phyloP scores from a whole-genome alignment of 2,888 invertebrate genomes.

The Drosophila paracracens region DNA sequence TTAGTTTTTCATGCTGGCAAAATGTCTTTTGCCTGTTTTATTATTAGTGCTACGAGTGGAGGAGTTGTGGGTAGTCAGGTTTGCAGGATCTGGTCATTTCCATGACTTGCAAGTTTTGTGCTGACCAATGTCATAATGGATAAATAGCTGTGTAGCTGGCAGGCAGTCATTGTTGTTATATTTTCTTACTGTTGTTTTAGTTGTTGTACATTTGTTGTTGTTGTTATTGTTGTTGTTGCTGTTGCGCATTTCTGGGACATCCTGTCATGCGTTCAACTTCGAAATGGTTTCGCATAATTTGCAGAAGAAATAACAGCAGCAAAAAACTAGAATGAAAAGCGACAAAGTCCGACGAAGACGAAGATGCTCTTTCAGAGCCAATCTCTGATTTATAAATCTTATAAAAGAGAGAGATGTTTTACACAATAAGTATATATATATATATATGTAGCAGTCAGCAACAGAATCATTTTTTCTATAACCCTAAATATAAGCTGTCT shows the following conservation, averaged over 20 bases:
- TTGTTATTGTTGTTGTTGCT: conserved; percentile 6
- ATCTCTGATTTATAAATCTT: neutral
- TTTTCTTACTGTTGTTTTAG: neutral
- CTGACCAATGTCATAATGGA: conserved; percentile 79
- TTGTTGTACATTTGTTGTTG: neutral
- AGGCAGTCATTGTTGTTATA: conserved; percentile 3
- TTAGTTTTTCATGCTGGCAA: conserved; percentile 75
- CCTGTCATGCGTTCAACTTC: conserved; percentile 82
- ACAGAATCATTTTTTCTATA: neutral
- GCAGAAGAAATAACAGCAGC: conserved; percentile 62
- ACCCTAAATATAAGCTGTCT: neutral
- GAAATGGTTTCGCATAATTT: conserved; percentile 84
- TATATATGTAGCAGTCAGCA: neutral
- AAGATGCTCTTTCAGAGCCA: neutral
- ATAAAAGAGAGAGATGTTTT: neutral
- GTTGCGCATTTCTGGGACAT: conserved; percentile 47
- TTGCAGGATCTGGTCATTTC: conserved; percentile 49
- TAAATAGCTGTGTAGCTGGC: conserved; percentile 26
- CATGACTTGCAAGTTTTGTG: conserved; percentile 82
- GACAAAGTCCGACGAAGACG: neutral
- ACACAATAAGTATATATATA: neutral
- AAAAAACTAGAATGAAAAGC: neutral
- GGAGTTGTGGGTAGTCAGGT: neutral
- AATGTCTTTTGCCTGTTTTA: conserved; percentile 76
- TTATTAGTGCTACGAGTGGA: conserved; percentile 57